A percentile compares a stretch with the other conserved stretches of the same genome.
phyloP scores from a whole-genome alignment of 2,888 invertebrate species.

The Dendrolimus pini region DNA sequence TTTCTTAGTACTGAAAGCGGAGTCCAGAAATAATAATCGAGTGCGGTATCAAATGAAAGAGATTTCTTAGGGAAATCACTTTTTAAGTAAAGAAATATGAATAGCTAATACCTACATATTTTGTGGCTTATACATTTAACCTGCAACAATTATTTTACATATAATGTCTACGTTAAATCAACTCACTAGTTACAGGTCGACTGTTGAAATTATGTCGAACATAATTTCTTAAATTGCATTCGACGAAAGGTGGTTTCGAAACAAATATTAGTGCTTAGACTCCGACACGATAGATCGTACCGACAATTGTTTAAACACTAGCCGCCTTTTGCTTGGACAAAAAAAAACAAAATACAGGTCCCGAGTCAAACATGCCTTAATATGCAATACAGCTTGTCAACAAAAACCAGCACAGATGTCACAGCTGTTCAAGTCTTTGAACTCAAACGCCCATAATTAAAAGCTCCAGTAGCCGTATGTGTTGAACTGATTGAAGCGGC shows the following conservation, averaged over 20 bases:
- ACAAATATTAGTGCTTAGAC: conserved; percentile 30
- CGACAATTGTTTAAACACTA: conserved; percentile 24
- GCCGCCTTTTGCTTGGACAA: neutral
- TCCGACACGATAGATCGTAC: conserved; percentile 32
- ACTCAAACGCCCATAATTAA: neutral
- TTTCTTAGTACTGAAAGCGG: too few relatives aligned
- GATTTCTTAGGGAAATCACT: too few relatives aligned
- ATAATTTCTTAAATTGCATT: conserved; percentile 48
- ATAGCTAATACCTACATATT: too few relatives aligned
- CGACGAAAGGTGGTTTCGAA: conserved; percentile 41
- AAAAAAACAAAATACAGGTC: too few relatives aligned
- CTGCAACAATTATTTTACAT: conserved; percentile 24
- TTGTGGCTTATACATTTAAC: too few relatives aligned
- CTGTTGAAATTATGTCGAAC: conserved; percentile 38
- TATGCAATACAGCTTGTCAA: neutral
- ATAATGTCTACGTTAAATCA: conserved; percentile 24
- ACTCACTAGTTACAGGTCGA: conserved; percentile 23
- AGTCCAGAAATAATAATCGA: too few relatives aligned
- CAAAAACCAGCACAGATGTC: conserved; percentile 7
- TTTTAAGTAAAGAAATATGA: too few relatives aligned
- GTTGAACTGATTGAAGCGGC: too few relatives aligned
- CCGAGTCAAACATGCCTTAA: too few relatives aligned
- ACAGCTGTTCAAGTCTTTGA: conserved; percentile 1
- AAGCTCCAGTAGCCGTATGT: too few relatives aligned
- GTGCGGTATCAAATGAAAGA: too few relatives aligned